Evolutionary conservation across 2,113 vertebrate species (phyloP).

Genomic region (Chloropsis hardwickii): DNA sequence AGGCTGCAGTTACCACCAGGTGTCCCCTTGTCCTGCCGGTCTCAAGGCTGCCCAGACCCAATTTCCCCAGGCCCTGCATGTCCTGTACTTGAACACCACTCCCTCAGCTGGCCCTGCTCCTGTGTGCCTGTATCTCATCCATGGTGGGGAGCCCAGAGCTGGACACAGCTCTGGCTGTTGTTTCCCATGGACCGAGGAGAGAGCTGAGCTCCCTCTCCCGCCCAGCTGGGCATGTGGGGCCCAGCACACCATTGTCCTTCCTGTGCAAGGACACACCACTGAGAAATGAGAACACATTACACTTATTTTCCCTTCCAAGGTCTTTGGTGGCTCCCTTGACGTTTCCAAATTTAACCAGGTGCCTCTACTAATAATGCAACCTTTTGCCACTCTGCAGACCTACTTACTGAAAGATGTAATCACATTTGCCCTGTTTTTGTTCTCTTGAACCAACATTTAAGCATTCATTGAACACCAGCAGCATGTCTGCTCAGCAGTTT

Average conservation of each 20-base stretch:
- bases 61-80: accelerated
- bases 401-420: background rate
- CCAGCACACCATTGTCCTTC: accelerated
- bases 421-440: background rate
- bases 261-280: accelerated
- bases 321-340: background rate
- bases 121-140: accelerated
- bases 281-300: background rate
- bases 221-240: no score
- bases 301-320: background rate
- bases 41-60: background rate
- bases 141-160: background rate
- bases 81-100: accelerated
- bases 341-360: background rate
- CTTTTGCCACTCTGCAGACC: background rate
- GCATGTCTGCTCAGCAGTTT: background rate
- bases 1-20: background rate
- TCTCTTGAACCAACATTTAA: background rate
- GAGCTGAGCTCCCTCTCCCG: background rate
- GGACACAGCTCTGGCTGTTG: accelerated
- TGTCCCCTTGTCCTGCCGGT: background rate
- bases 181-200: accelerated
- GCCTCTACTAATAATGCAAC: background rate
- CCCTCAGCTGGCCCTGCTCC: background rate
- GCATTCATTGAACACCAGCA: background rate